Base-by-base conservation (phyloP, 2,113 vertebrate genomes). In the Larimichthys crocea region DNA sequence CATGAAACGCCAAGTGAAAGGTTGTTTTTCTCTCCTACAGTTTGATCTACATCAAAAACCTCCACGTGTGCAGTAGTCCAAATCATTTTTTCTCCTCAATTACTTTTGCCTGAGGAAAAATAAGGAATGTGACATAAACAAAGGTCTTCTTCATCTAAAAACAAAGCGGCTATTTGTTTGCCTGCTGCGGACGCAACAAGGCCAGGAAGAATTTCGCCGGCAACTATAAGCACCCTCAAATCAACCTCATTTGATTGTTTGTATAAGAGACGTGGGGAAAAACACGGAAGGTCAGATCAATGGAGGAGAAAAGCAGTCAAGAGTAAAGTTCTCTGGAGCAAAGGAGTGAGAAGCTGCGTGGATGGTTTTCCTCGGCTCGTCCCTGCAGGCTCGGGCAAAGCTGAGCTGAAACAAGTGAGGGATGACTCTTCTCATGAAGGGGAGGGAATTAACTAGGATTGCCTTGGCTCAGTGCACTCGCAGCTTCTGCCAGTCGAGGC, bases 381-480 rank as follows among this genome's bases (percentile, higher is more conserved):
- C 88, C 87, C 91, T 80, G 82, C 85, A 88, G 91, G 83, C 89
- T 82, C 10, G 17, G 40, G 80, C 79, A 73, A 79, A 78, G 71
- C 80, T 42, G 83, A 73, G 91, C 86, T 62, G 78, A 88, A 91
- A 89, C 80, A 81, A 88, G 88, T 55, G 50, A 80, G 72, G 83
- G 84, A 83, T 52, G 85, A 75, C 83, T 91, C 87, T 92, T 92
- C 92, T 91, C 92, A 92, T 90, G 92, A 89, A 93, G 89, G 79
- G 79, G 80, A 76, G 80, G 85, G 93, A 86, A 92, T 93, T 92
- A 93, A 94, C 79, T 92, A 31, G 93, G 92, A 95, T 94, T 90
- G 91, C 77, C 67, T 80, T 31, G 84, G 90, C 92, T 94, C 93
- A 90, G 83, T 44, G 79, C 61, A 22, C 86, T 86, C 83, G 17